Conservation (phyloP, 2,888 invertebrate genomes). For the Sesia bembeciformis region DNA sequence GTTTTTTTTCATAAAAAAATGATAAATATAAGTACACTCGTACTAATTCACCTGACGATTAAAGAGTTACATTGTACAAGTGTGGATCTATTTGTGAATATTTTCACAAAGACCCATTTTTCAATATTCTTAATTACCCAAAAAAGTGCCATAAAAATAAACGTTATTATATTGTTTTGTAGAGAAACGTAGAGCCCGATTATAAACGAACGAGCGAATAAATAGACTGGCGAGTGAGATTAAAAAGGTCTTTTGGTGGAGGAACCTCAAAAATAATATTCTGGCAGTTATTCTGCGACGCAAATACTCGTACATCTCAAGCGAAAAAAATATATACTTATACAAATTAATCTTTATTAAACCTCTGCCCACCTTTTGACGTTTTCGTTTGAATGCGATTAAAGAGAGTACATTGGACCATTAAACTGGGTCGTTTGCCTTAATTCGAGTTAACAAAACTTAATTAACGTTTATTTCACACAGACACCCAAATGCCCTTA, state of each 20-base stretch:
- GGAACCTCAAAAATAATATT: background rate
- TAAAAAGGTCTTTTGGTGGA: background rate
- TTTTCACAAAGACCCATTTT: no score
- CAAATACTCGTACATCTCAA: background rate
- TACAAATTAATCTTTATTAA: conserved; percentile 6
- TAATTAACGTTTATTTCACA: conserved; percentile 11
- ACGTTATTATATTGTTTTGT: background rate
- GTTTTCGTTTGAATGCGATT: background rate
- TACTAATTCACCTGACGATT: no score
- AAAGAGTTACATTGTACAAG: no score
- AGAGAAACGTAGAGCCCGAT: background rate
- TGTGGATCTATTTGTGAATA: no score
- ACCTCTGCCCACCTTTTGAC: conserved; percentile 11
- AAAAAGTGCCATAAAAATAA: no score
- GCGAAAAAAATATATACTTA: no score
- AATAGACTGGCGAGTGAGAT: background rate
- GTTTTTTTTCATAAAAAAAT: no score
- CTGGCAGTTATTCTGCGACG: background rate
- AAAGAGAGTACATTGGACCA: conserved; percentile 7
- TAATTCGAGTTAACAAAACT: conserved; percentile 9
- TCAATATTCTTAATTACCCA: no score
- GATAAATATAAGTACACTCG: no score
- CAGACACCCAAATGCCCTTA: conserved; percentile 1
- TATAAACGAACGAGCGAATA: background rate
- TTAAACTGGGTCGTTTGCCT: background rate